Conservation (phyloP, 1,140 invertebrate species). For the Bombus difficillimus region DNA sequence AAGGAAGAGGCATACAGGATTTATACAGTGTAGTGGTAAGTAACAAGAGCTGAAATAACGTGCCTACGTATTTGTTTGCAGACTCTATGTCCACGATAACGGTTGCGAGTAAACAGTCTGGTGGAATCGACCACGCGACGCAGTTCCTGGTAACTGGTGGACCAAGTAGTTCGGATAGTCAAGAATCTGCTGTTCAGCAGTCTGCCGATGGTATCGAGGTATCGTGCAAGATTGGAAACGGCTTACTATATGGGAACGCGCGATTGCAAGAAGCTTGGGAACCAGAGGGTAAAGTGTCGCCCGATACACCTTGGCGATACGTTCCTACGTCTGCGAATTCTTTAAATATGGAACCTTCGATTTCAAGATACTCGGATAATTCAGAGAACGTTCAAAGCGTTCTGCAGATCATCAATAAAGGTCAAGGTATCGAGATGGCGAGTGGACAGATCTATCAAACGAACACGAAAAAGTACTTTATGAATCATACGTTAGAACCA, state of each 20-base stretch:
- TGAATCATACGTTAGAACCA: slow-evolving; percentile 78
- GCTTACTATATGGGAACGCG: slow-evolving; percentile 78
- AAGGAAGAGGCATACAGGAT: background rate
- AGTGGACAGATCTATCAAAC: slow-evolving; percentile 76
- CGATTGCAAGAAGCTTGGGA: slow-evolving; percentile 81
- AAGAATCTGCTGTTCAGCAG: slow-evolving; percentile 70
- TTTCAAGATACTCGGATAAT: slow-evolving; percentile 68
- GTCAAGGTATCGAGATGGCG: slow-evolving; percentile 77
- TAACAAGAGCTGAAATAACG: background rate
- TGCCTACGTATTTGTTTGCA: slow-evolving; percentile 46
- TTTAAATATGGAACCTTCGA: slow-evolving; percentile 71
- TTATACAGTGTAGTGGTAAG: background rate
- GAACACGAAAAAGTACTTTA: slow-evolving; percentile 79
- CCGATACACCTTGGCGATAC: slow-evolving; percentile 81
- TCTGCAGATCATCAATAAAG: slow-evolving; percentile 80
- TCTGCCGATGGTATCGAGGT: slow-evolving; percentile 67
- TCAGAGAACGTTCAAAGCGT: slow-evolving; percentile 76
- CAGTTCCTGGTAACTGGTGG: slow-evolving; percentile 71
- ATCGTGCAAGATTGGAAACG: slow-evolving; percentile 77
- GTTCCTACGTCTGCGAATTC: slow-evolving; percentile 74
- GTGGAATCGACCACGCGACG: slow-evolving; percentile 67
- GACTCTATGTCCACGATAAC: slow-evolving; percentile 67
- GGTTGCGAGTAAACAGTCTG: slow-evolving; percentile 66
- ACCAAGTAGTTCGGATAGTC: slow-evolving; percentile 70
- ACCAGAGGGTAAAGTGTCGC: slow-evolving; percentile 78